These are phyloP conservation scores for Mylabris phalerata DNA, from an alignment of 1,140 invertebrate genomes.

Conservation along the genomic window DNA sequence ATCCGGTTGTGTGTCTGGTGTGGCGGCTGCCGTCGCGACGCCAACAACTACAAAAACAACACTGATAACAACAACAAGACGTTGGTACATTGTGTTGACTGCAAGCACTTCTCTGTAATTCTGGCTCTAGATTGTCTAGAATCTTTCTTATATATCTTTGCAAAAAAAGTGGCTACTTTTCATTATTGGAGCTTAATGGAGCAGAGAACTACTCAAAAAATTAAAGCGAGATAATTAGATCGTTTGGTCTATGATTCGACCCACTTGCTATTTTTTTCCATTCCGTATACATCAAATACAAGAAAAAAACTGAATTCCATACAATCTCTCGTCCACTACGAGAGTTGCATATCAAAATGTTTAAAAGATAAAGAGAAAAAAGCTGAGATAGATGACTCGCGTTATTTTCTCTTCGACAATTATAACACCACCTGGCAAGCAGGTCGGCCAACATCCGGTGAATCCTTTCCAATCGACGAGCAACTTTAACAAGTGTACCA, in stretches of 20 bases:
- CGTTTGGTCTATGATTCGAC: slow-evolving; percentile 23
- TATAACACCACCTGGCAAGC: background rate
- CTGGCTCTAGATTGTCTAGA: slow-evolving; percentile 13
- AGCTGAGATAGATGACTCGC: no score
- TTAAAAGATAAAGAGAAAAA: no score
- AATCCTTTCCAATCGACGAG: slow-evolving; percentile 6
- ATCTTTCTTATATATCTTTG: slow-evolving; percentile 16
- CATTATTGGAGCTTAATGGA: slow-evolving; percentile 35
- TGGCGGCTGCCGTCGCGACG: slow-evolving; percentile 21
- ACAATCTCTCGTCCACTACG: slow-evolving; percentile 10
- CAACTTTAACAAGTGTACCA: background rate
- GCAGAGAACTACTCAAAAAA: slow-evolving; percentile 33
- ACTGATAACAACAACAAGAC: slow-evolving; percentile 17
- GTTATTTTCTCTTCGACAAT: slow-evolving; percentile 8
- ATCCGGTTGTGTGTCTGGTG: slow-evolving; percentile 5
- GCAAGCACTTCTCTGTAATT: slow-evolving; percentile 24
- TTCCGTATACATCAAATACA: no score
- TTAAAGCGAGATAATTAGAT: slow-evolving; percentile 32
- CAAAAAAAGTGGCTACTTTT: slow-evolving; percentile 18
- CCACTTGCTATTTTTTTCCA: slow-evolving; percentile 8
- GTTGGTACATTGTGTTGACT: slow-evolving; percentile 30
- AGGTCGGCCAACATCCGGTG: slow-evolving; percentile 6
- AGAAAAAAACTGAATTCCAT: slow-evolving; percentile 1
- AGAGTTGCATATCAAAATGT: slow-evolving; percentile 2
- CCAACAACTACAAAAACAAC: slow-evolving; percentile 10